phyloP scores from a whole-genome alignment of 2,888 invertebrate species.

The Ectobius pallidus region DNA sequence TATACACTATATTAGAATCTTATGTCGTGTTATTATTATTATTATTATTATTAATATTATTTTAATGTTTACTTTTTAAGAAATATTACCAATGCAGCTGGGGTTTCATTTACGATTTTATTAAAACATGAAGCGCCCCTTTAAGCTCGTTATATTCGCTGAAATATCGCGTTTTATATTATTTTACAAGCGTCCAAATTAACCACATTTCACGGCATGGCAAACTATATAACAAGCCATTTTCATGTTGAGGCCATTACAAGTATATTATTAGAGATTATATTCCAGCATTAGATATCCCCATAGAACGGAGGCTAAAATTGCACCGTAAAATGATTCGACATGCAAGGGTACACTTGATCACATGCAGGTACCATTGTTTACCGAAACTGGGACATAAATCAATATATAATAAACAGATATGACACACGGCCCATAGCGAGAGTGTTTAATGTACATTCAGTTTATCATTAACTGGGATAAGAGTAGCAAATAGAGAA shows the following conservation, averaged over 20 bases:
- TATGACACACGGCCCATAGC: neutral
- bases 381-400: neutral
- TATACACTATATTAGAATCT: too few relatives aligned
- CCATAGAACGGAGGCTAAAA: neutral
- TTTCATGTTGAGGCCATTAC: neutral
- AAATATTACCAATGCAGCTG: too few relatives aligned
- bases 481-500: neutral
- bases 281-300: neutral
- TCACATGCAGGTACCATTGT: neutral
- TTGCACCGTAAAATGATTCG: neutral
- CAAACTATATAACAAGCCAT: neutral
- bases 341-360: neutral
- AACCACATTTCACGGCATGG: neutral
- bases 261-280: neutral
- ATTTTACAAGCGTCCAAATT: neutral
- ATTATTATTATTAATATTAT: too few relatives aligned
- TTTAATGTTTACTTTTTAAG: too few relatives aligned
- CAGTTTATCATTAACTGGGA: neutral
- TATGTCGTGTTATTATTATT: too few relatives aligned
- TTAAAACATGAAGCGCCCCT: too few relatives aligned
- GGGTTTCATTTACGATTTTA: too few relatives aligned
- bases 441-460: neutral
- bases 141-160: too few relatives aligned
- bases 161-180: neutral
- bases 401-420: conserved; percentile 7